Conservation (phyloP, 2,113 vertebrate genomes). For the Pterophyllum scalare region DNA sequence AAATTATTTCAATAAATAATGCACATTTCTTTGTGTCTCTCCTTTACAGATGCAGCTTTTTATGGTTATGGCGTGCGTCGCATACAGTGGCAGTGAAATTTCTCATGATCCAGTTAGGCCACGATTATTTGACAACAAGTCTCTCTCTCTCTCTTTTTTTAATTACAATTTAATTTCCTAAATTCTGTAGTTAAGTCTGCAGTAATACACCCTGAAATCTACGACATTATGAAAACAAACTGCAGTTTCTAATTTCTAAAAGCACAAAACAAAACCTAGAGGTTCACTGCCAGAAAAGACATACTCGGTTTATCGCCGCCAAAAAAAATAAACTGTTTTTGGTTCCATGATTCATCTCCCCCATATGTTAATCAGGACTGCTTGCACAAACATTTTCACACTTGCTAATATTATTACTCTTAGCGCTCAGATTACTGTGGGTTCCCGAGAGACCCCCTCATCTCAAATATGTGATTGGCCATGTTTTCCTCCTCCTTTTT, state of each 20-base stretch:
- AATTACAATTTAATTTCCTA: not conserved
- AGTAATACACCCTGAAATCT: not conserved
- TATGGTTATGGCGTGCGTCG: not conserved
- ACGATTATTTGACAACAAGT: not conserved
- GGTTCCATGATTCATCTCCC: slow-evolving; percentile 31
- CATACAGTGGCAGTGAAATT: not conserved
- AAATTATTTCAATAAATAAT: not conserved
- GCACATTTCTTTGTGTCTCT: not conserved
- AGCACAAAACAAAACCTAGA: slow-evolving; percentile 58
- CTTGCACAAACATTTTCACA: slow-evolving; percentile 45
- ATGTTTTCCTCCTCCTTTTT: not conserved
- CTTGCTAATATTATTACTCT: slow-evolving; percentile 26
- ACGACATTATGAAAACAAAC: slow-evolving; percentile 6
- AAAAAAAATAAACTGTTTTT: slow-evolving; percentile 43
- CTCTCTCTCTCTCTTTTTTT: not conserved
- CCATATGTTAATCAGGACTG: slow-evolving; percentile 59
- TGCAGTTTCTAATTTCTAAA: slow-evolving; percentile 31
- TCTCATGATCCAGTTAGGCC: not conserved
- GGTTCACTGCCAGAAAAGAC: slow-evolving; percentile 41
- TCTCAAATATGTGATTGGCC: slow-evolving; percentile 7
- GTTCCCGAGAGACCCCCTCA: not conserved
- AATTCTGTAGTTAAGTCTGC: not conserved
- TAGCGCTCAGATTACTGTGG: slow-evolving; percentile 11
- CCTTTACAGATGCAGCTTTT: not conserved
- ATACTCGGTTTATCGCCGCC: slow-evolving; percentile 29